A percentile compares a stretch with the other conserved stretches of the same genome.
These are phyloP conservation scores for Nephrotoma appendiculata DNA, from an alignment of 2,888 invertebrate genomes.

Conservation along the genomic window DNA sequence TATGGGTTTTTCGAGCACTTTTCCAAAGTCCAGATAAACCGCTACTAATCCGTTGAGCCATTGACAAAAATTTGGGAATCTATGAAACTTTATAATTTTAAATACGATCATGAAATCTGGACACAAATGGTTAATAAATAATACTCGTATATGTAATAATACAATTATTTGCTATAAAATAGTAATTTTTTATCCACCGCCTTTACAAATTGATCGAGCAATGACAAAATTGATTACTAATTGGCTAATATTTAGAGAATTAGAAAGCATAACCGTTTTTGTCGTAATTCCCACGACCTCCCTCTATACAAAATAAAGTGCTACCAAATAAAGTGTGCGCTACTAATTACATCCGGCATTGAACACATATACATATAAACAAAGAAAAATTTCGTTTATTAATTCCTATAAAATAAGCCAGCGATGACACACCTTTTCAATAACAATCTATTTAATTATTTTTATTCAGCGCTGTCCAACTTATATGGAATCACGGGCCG, in stretches of 20 bases:
- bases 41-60: no score
- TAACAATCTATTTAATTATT: not conserved
- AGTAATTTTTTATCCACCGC: not conserved
- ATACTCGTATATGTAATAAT: no score
- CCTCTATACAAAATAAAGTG: not conserved
- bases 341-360: not conserved
- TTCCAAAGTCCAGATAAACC: no score
- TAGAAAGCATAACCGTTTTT: not conserved
- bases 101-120: no score
- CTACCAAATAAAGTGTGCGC: not conserved
- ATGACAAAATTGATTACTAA: not conserved
- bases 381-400: not conserved
- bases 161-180: no score
- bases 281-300: not conserved
- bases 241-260: not conserved
- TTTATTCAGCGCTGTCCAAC: no score
- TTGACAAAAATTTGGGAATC: no score
- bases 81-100: no score
- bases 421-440: not conserved
- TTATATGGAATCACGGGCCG: no score
- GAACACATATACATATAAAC: not conserved
- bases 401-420: not conserved
- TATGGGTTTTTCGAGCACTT: no score
- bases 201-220: not conserved
- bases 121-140: no score